Percentiles rank a stretch among this genome's conserved stretches.
Conservation (phyloP, 2,113 vertebrate genomes). For the Hymenochirus boettgeri region DNA sequence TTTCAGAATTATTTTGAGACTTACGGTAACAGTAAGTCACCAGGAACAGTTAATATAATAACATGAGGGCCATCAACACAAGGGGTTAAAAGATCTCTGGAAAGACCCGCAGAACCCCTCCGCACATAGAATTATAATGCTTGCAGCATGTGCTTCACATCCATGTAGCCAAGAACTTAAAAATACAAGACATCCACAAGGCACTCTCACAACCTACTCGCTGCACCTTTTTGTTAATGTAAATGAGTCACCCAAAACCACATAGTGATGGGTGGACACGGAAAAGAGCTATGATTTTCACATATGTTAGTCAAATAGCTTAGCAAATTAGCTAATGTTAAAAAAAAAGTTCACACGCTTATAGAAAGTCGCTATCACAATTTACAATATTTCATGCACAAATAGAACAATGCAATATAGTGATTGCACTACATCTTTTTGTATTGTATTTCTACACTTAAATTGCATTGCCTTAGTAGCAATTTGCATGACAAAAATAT, state of each 20-base stretch:
- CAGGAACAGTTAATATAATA: constrained; percentile 17
- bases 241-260: background rate
- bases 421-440: too few relatives aligned
- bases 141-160: constrained; percentile 9
- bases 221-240: constrained; percentile 3
- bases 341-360: too few relatives aligned
- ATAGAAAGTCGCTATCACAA: too few relatives aligned
- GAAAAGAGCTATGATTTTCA: background rate
- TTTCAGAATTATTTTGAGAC: constrained; percentile 9
- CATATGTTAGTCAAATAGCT: background rate
- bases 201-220: constrained; percentile 1
- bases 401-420: too few relatives aligned
- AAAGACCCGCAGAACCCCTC: constrained; percentile 28
- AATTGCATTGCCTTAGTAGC: too few relatives aligned
- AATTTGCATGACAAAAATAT: too few relatives aligned
- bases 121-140: constrained; percentile 17
- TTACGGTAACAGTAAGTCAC: constrained; percentile 8
- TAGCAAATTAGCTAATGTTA: too few relatives aligned
- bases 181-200: constrained; percentile 6
- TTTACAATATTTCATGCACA: too few relatives aligned
- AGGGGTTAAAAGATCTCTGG: constrained; percentile 6
- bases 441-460: too few relatives aligned
- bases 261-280: background rate
- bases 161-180: constrained; percentile 11
- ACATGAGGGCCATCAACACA: constrained; percentile 25